These are phyloP conservation scores for Burhinus bistriatus DNA, from an alignment of 2,113 vertebrate species.

Conservation along the genomic window DNA sequence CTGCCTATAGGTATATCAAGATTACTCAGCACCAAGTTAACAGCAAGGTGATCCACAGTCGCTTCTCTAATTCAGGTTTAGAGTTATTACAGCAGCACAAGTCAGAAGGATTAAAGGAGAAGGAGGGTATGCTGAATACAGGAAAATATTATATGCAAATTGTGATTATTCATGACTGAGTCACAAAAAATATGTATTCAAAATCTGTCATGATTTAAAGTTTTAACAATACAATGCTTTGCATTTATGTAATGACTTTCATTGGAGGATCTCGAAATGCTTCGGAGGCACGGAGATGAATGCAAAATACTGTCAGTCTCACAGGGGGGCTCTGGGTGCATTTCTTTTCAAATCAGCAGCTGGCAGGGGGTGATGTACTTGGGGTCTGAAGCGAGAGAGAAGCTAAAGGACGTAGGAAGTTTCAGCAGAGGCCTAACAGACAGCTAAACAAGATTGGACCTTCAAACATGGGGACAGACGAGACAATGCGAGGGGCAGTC, in stretches of 20 bases:
- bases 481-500: not conserved
- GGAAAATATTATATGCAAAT: slow-evolving; percentile 28
- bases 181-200: slow-evolving; percentile 23
- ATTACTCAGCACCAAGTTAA: not conserved
- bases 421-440: not conserved
- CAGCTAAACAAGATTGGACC: not conserved
- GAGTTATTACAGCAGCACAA: not conserved
- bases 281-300: not conserved
- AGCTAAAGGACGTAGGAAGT: not conserved
- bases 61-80: slow-evolving; percentile 17
- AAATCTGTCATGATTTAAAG: slow-evolving; percentile 43
- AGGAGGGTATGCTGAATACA: not conserved
- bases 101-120: not conserved
- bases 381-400: not conserved
- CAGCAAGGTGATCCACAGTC: not conserved
- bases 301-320: not conserved
- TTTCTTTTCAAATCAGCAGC: not conserved
- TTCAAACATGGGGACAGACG: not conserved
- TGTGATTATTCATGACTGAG: slow-evolving; percentile 34
- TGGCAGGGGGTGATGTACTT: not conserved
- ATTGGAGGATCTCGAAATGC: not conserved
- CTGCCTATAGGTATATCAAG: not conserved
- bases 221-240: slow-evolving; percentile 27
- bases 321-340: not conserved
- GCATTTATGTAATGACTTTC: slow-evolving; percentile 36